Base-by-base conservation (phyloP, 2,113 vertebrate genomes). In the Isichthys henryi region DNA sequence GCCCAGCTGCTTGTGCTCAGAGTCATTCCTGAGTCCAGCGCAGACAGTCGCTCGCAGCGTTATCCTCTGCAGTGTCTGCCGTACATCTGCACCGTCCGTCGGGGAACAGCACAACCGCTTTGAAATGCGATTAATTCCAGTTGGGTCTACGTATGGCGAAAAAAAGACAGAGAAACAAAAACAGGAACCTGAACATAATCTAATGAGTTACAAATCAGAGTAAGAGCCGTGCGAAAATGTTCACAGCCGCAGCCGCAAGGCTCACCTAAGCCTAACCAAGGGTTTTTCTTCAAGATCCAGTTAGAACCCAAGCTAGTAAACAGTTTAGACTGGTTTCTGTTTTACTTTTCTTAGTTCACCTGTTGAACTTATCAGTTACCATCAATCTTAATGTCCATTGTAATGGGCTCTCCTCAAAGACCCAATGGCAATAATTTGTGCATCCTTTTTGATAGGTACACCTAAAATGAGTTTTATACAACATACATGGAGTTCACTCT, bases 111-210 rank as follows among this genome's bases (percentile, higher is more conserved):
- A 21, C 31, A 35, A 45, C 43, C 23, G 27, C 85, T 87, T 80
- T 90, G 62, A 90, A 87, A 74, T 53, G 48, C 46, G 48, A 87
- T 49, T 50, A 48, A 39, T 87, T 21, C 45, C 83, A 74, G 80
- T 83, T 66, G 56, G 17, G 1, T 35, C 45, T 23, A 53, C 53
- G 21, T 31, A 53, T 46, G 13, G 31, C 2, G 31, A 74, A 31
- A 82, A 82, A 48, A 8, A 45, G 6, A 39, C 39, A 23, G 21
- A 46, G 35, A 66, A 88, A 35, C 45, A 85, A 49, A 77, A 88
- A 31, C 56, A 39, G 39, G 53, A 48, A 19, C 45, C 23, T 49
- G 35, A 43, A 49, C n/a, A 49, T 48, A 46, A 27, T 88, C 58
- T 23, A 49, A 19, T 6, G 58, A 74, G 23, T 49, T 74, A 49